Conservation (phyloP, 2,113 vertebrate species). For the Malaclemys terrapin region DNA sequence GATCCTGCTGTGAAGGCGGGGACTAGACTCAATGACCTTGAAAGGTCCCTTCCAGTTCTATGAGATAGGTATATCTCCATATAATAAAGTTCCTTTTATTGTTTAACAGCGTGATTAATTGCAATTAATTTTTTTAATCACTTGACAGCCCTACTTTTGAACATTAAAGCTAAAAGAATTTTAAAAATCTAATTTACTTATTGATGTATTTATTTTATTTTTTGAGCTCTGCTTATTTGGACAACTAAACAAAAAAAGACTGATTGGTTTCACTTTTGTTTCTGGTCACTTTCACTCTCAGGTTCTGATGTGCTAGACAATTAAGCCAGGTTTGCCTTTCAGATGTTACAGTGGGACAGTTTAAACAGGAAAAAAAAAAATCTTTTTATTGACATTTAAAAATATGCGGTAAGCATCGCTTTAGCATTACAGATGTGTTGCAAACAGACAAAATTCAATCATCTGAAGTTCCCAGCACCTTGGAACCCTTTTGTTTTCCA, state of each 20-base stretch:
- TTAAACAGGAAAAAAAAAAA: neutral
- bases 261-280: neutral
- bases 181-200: neutral
- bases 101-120: too few species aligned
- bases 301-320: neutral
- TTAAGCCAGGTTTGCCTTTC: neutral
- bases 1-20: too few species aligned
- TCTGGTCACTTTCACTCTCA: neutral
- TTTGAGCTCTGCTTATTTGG: neutral
- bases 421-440: neutral
- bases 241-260: neutral
- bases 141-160: neutral
- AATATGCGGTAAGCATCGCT: neutral
- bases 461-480: neutral
- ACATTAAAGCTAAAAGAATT: neutral
- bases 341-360: rapidly evolving
- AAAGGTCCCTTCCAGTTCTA: too few species aligned
- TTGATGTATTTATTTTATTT: neutral
- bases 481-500: neutral
- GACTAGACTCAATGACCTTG: too few species aligned
- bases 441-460: neutral
- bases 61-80: too few species aligned
- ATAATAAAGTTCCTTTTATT: too few species aligned
- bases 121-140: too few species aligned
- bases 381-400: neutral